Evolutionary conservation across 2,888 invertebrate genomes (phyloP).

Genomic region (Malacosoma neustria): DNA sequence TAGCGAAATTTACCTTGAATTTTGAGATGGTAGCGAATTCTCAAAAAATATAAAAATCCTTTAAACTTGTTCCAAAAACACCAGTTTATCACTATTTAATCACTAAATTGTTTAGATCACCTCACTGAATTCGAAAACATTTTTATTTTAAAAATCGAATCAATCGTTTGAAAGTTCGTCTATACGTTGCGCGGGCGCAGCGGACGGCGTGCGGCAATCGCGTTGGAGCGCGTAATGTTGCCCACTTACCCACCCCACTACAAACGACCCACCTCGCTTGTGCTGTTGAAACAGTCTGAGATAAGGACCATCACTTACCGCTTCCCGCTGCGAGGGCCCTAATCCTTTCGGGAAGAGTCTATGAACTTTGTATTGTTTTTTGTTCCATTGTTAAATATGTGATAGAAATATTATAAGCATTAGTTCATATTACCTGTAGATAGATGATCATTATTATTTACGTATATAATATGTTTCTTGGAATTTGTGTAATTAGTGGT

Average conservation of each 20-base stretch:
- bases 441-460: too few species aligned
- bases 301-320: conserved; percentile 54
- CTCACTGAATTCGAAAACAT: conserved; percentile 59
- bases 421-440: conserved; percentile 4
- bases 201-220: conserved; percentile 39
- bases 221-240: conserved; percentile 47
- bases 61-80: conserved; percentile 30
- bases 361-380: conserved; percentile 49
- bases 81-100: conserved; percentile 21
- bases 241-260: conserved; percentile 44
- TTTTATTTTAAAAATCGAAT: conserved; percentile 37
- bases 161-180: conserved; percentile 30
- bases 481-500: too few species aligned
- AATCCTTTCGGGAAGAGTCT: conserved; percentile 49
- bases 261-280: conserved; percentile 19
- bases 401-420: too few species aligned
- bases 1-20: conserved; percentile 43
- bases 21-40: conserved; percentile 34
- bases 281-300: conserved; percentile 49
- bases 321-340: conserved; percentile 53
- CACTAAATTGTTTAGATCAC: conserved; percentile 41
- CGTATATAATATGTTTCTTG: too few species aligned
- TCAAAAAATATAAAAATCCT: conserved; percentile 42
- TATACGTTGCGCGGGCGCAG: conserved; percentile 44
- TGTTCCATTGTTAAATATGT: conserved; percentile 24